Percentiles rank a stretch among this genome's conserved stretches.
phyloP scores from a whole-genome alignment of 2,797 vertebrate species.

The Hoplostethus atlanticus region DNA sequence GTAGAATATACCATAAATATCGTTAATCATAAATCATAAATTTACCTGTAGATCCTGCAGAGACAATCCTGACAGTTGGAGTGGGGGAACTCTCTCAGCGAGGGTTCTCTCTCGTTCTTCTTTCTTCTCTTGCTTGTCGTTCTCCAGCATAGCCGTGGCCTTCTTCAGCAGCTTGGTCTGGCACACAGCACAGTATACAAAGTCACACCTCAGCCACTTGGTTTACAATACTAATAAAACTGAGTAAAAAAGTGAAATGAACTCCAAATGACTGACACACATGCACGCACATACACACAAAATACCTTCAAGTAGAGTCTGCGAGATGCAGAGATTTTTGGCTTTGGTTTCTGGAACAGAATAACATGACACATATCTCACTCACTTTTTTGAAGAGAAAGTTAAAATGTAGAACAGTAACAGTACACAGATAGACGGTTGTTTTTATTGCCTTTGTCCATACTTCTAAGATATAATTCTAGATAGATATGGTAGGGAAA shows the following conservation, averaged over 20 bases:
- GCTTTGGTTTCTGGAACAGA: conserved; percentile 81
- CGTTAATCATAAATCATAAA: neutral
- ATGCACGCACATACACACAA: neutral
- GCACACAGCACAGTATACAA: conserved; percentile 8
- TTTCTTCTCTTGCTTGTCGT: conserved; percentile 70
- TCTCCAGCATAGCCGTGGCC: conserved; percentile 79
- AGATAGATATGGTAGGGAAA: too few relatives aligned
- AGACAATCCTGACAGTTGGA: conserved; percentile 75
- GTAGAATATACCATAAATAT: too few relatives aligned
- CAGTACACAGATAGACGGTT: neutral
- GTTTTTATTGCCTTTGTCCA: neutral
- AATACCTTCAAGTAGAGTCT: conserved; percentile 84
- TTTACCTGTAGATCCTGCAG: conserved; percentile 78
- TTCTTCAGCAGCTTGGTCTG: conserved; percentile 85
- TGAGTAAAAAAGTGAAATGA: neutral
- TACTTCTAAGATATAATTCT: neutral
- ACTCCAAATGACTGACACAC: neutral
- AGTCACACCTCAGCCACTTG: conserved; percentile 6
- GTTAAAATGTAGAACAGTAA: neutral
- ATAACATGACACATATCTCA: neutral
- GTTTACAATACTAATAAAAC: conserved; percentile 5
- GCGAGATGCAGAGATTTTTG: conserved; percentile 85
- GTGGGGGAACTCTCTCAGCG: conserved; percentile 72
- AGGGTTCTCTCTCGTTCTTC: conserved; percentile 76
- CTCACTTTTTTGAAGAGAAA: conserved; percentile 17